A percentile compares a stretch with the other conserved stretches of the same genome.
Conservation (phyloP, 1,140 invertebrate species). For the Samia ricini region DNA sequence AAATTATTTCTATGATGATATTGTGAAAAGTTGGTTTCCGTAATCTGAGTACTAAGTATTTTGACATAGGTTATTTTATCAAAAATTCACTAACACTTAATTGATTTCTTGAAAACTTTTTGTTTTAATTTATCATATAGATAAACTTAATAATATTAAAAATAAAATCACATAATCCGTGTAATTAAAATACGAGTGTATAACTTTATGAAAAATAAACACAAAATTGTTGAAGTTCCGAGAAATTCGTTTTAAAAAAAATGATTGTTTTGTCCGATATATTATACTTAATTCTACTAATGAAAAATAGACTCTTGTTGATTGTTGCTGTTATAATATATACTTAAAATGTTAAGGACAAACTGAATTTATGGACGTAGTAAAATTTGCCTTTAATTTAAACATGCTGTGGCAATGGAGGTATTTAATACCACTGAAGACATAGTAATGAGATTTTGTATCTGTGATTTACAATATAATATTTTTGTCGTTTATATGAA, state of each 20-base stretch:
- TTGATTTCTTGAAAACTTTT: no score
- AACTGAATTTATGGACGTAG: neutral
- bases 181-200: no score
- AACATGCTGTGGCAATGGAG: neutral
- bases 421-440: slow-evolving; percentile 19
- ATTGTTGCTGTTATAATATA: neutral
- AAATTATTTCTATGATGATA: no score
- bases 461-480: slow-evolving; percentile 49
- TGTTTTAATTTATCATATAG: no score
- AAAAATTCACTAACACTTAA: no score
- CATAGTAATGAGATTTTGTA: slow-evolving; percentile 42
- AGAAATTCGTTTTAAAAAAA: neutral
- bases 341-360: neutral
- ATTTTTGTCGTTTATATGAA: slow-evolving; percentile 14
- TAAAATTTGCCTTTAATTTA: neutral
- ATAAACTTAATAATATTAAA: no score
- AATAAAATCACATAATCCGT: no score
- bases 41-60: no score
- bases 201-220: no score
- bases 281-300: neutral
- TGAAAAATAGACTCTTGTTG: neutral
- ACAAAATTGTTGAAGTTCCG: no score
- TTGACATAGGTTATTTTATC: no score
- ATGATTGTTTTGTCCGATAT: neutral
- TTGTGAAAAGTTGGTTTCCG: no score